These are phyloP conservation scores for Poeciliopsis prolifica DNA, from an alignment of 2,113 vertebrate species.

Conservation along the genomic window DNA sequence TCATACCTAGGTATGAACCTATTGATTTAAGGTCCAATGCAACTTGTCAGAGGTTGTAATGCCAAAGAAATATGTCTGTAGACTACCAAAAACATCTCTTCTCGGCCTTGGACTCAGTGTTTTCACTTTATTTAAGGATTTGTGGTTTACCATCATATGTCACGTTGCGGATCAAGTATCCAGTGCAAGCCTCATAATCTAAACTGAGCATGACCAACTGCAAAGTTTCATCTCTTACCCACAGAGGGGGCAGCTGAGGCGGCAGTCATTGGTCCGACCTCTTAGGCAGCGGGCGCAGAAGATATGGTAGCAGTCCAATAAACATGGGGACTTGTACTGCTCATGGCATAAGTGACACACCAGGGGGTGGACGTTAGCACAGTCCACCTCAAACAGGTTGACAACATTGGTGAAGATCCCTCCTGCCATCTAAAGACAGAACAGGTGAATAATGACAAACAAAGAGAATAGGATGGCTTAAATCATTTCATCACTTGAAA, in stretches of 20 bases:
- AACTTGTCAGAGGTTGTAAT: conserved; percentile 5
- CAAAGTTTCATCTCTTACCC: conserved; percentile 79
- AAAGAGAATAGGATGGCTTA: neutral
- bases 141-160: neutral
- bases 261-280: conserved; percentile 80
- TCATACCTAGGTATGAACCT: conserved; percentile 3
- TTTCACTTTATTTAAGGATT: conserved; percentile 16
- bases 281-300: conserved; percentile 89
- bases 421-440: conserved; percentile 84
- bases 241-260: conserved; percentile 88
- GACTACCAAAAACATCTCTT: neutral
- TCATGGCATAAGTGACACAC: conserved; percentile 89
- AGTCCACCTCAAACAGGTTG: conserved; percentile 79
- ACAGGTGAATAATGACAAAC: neutral
- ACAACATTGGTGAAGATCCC: conserved; percentile 83
- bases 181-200: neutral
- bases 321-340: conserved; percentile 88
- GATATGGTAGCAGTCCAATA: conserved; percentile 93
- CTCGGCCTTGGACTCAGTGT: conserved; percentile 11
- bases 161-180: neutral
- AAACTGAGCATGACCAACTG: neutral
- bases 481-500: conserved; percentile 1
- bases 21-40: neutral
- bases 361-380: conserved; percentile 84
- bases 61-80: neutral